Conservation (phyloP, 1,140 invertebrate species). For the Homalodisca vitripennis region DNA sequence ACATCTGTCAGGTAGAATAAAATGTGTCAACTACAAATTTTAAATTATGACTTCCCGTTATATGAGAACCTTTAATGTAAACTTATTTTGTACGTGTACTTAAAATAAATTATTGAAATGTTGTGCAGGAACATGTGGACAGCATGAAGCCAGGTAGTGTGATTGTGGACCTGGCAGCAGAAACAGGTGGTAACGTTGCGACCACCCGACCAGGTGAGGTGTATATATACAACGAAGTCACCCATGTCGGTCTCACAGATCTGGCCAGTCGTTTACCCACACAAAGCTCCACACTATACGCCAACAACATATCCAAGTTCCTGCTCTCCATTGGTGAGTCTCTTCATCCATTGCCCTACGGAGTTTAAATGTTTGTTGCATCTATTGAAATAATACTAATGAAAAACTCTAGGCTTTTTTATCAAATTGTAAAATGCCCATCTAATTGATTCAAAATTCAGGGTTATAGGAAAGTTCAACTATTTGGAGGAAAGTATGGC, state of each 20-base stretch:
- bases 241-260: conserved; percentile 84
- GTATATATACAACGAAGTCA: conserved; percentile 73
- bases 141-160: conserved; percentile 88
- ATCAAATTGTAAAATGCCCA: no score
- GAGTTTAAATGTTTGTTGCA: no score
- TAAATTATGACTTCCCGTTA: no score
- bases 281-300: conserved; percentile 83
- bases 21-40: no score
- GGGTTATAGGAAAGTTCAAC: no score
- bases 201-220: conserved; percentile 80
- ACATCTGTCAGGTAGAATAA: no score
- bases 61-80: no score
- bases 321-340: conserved; percentile 70
- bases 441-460: no score
- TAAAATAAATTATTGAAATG: conserved; percentile 1
- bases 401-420: no score
- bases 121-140: conserved; percentile 70
- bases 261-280: conserved; percentile 81
- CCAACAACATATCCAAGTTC: conserved; percentile 89
- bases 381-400: no score
- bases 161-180: conserved; percentile 85
- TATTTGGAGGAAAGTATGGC: no score
- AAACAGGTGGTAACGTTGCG: conserved; percentile 86
- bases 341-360: not conserved
- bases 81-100: no score